These are phyloP conservation scores for Beris chalybata DNA, from an alignment of 2,888 invertebrate genomes.

Conservation along the genomic window DNA sequence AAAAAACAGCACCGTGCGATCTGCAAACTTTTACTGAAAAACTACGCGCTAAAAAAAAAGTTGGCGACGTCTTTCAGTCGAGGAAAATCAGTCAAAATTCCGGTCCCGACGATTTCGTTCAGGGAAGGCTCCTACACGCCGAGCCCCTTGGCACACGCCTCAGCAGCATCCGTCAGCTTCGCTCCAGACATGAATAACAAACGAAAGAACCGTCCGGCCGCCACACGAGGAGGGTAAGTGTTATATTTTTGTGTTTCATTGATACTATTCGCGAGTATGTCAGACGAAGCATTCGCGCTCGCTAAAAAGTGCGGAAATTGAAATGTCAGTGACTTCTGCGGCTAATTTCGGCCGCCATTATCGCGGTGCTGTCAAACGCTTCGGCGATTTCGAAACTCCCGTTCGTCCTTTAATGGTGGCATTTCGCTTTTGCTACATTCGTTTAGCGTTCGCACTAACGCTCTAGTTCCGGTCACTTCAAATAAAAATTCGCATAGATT, in stretches of 20 bases:
- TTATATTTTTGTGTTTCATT: conserved; percentile 5
- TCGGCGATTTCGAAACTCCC: background rate
- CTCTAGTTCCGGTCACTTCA: too few species aligned
- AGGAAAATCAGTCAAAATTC: conserved; percentile 42
- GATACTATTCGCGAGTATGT: background rate
- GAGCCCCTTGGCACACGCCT: conserved; percentile 39
- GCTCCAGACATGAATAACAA: conserved; percentile 64
- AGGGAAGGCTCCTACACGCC: conserved; percentile 41
- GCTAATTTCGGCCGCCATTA: conserved; percentile 12
- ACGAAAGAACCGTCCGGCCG: conserved; percentile 80
- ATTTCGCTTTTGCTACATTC: too few species aligned
- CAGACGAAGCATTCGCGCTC: background rate
- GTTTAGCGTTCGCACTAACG: too few species aligned
- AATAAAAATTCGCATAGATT: background rate
- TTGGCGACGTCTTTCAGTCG: conserved; percentile 22
- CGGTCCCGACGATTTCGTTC: conserved; percentile 41
- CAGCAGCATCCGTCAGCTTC: background rate
- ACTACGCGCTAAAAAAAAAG: background rate
- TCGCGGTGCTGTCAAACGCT: conserved; percentile 13
- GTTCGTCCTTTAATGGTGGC: too few species aligned
- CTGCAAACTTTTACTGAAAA: background rate
- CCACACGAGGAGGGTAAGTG: conserved; percentile 66
- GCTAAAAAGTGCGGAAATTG: background rate
- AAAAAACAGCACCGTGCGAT: background rate
- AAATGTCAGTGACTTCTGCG: conserved; percentile 1